Evolutionary conservation across 2,113 vertebrate species (phyloP).

Genomic region (Etheostoma spectabile): DNA sequence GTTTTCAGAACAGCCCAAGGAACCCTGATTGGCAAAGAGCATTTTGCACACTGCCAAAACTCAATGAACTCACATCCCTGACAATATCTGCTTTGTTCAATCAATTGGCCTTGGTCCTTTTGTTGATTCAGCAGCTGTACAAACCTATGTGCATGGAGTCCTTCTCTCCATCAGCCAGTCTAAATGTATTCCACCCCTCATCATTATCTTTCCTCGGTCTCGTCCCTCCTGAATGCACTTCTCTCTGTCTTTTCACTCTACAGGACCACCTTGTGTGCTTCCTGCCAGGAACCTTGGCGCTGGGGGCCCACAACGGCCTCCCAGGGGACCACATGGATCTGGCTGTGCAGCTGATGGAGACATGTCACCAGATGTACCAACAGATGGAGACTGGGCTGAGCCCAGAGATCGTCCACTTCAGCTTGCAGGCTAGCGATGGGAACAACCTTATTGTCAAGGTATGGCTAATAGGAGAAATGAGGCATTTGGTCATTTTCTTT

Average conservation of each 20-base stretch:
- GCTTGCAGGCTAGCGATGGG: conserved; percentile 79
- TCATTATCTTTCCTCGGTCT: not conserved
- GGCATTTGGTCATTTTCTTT: not conserved
- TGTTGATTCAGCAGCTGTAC: not conserved
- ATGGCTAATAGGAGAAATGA: not conserved
- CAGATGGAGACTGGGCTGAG: conserved; percentile 97
- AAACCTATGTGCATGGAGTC: not conserved
- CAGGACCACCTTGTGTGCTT: conserved; percentile 99
- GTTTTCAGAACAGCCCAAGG: not conserved
- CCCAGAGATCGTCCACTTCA: conserved; percentile 96
- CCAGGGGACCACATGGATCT: conserved; percentile 92
- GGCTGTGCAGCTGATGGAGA: conserved; percentile 91
- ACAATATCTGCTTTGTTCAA: conserved; percentile 2
- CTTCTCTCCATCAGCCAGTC: conserved; percentile 3
- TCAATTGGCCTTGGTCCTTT: conserved; percentile 20
- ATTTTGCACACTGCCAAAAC: not conserved
- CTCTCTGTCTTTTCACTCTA: not conserved
- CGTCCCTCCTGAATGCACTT: not conserved
- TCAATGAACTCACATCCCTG: conserved; percentile 4
- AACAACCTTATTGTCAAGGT: conserved; percentile 92
- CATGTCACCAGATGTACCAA: conserved; percentile 96
- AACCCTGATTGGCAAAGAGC: not conserved
- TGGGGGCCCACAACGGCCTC: conserved; percentile 92
- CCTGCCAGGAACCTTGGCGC: conserved; percentile 93
- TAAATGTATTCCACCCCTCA: not conserved